Evolutionary conservation across 2,888 invertebrate species (phyloP).

Genomic region (Drosophila atripex): DNA sequence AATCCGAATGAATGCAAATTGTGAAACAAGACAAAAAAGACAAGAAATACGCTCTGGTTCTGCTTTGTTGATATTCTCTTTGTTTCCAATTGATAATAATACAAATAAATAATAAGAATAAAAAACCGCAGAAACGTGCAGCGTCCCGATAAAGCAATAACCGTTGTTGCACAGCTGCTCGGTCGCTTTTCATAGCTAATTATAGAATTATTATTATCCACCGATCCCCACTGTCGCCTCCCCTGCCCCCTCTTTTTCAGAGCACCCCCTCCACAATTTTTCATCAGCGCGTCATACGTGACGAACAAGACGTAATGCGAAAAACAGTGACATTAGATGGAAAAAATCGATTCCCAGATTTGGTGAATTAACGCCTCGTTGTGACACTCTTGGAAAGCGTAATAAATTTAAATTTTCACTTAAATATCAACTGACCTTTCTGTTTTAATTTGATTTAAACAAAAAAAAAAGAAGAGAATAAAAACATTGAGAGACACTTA

Average conservation of each 20-base stretch:
- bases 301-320: conserved; percentile 24
- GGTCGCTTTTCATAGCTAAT: conserved; percentile 22
- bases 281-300: conserved; percentile 31
- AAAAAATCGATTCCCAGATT: neutral
- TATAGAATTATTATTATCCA: conserved; percentile 26
- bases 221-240: conserved; percentile 9
- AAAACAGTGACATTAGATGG: conserved; percentile 1
- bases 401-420: neutral
- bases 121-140: conserved; percentile 27
- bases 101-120: neutral
- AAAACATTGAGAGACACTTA: conserved; percentile 1
- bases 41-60: conserved; percentile 15
- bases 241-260: too few species aligned
- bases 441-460: neutral
- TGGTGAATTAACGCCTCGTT: neutral
- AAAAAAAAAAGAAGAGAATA: neutral
- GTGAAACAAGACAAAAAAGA: conserved; percentile 1
- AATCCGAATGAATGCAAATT: conserved; percentile 37
- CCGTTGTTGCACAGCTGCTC: conserved; percentile 25
- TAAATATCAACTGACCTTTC: neutral
- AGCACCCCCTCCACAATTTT: neutral
- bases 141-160: conserved; percentile 26
- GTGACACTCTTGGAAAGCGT: neutral
- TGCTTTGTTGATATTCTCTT: conserved; percentile 34
- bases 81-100: conserved; percentile 30